These are phyloP conservation scores for Bovichtus variegatus DNA, from an alignment of 2,797 vertebrate species.

Conservation along the genomic window DNA sequence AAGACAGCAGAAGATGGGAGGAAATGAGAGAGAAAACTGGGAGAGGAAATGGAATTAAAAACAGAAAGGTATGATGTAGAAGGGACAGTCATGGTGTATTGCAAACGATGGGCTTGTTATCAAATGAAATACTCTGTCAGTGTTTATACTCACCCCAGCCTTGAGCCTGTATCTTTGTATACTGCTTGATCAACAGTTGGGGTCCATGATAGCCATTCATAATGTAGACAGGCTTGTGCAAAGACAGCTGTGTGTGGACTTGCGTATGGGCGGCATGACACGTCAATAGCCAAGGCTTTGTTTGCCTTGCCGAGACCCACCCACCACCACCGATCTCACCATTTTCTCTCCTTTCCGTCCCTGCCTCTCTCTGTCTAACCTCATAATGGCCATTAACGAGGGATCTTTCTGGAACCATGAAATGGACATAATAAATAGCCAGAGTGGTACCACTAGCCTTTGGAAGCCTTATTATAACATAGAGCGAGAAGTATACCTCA, in stretches of 20 bases:
- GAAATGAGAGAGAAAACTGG: not conserved
- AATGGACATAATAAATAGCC: constrained; percentile 42
- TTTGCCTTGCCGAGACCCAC: constrained; percentile 46
- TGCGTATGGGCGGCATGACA: constrained; percentile 64
- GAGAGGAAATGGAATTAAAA: not conserved
- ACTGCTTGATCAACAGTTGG: constrained; percentile 54
- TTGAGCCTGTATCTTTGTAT: constrained; percentile 26
- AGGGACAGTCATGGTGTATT: constrained; percentile 26
- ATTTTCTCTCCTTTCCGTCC: not conserved
- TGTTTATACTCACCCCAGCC: constrained; percentile 4
- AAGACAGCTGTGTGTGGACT: constrained; percentile 55
- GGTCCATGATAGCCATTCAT: constrained; percentile 56
- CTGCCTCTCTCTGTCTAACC: constrained; percentile 18
- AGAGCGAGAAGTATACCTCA: constrained; percentile 51
- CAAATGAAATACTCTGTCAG: not conserved
- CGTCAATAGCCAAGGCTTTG: constrained; percentile 70
- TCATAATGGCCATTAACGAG: constrained; percentile 56
- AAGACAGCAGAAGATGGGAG: not conserved
- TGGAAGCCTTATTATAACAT: constrained; percentile 68
- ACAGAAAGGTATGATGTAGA: not conserved
- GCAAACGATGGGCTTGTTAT: constrained; percentile 22
- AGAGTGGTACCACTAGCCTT: constrained; percentile 35
- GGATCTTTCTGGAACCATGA: constrained; percentile 55
- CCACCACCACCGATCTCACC: not conserved
- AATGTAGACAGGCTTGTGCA: constrained; percentile 61